These are phyloP conservation scores for Motacilla alba DNA, from an alignment of 2,113 vertebrate species.

Conservation along the genomic window DNA sequence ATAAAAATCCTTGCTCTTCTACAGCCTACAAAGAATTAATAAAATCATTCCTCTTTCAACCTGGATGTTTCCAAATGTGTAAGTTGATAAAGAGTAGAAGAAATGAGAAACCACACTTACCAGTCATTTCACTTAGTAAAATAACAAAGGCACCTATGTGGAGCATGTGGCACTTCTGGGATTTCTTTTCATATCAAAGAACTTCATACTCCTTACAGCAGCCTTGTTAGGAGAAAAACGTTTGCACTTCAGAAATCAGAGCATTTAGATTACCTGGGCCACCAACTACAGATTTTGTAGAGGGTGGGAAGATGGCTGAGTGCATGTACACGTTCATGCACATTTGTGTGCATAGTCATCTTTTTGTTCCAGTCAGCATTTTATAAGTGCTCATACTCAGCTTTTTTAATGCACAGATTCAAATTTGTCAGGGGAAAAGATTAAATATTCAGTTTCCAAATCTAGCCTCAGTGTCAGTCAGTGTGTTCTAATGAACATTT, in stretches of 20 bases:
- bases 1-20: neutral
- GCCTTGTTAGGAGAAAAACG: neutral
- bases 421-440: neutral
- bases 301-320: neutral
- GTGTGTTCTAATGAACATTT: neutral
- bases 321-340: rapidly evolving
- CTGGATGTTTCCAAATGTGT: neutral
- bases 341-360: neutral
- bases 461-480: neutral
- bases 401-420: neutral
- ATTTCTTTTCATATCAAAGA: neutral
- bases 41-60: neutral
- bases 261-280: neutral
- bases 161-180: neutral
- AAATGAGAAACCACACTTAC: neutral
- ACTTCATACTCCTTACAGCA: neutral
- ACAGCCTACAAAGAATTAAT: neutral
- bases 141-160: neutral
- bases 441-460: neutral
- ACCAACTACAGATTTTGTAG: neutral
- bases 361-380: neutral
- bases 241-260: neutral
- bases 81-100: neutral
- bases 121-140: neutral
- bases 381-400: neutral